phyloP scores from a whole-genome alignment of 1,140 invertebrate genomes.

The Danaus melanippus region DNA sequence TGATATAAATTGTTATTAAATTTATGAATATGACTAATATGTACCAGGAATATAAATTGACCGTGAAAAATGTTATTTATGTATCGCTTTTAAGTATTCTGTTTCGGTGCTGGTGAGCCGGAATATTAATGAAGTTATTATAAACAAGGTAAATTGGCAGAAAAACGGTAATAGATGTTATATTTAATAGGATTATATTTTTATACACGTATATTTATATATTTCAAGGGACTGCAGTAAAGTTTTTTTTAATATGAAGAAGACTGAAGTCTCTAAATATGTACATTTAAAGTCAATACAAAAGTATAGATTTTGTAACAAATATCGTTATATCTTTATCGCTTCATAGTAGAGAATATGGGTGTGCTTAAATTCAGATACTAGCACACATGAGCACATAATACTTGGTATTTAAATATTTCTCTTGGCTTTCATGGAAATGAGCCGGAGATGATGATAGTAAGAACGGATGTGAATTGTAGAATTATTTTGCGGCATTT shows the following conservation, averaged over 20 bases:
- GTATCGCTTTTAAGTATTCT: conserved; percentile 17
- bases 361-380: no score
- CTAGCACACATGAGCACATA: no score
- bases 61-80: conserved; percentile 16
- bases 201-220: conserved; percentile 3
- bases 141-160: conserved; percentile 19
- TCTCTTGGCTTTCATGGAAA: conserved; percentile 13
- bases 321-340: no score
- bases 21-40: not conserved
- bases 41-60: conserved; percentile 11
- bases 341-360: no score
- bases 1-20: no score
- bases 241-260: no score
- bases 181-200: conserved; percentile 13
- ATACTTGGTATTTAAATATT: conserved; percentile 4
- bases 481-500: conserved; percentile 11
- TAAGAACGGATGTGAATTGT: conserved; percentile 9
- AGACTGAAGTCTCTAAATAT: no score
- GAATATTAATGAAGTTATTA: conserved; percentile 25
- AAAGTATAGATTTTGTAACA: no score
- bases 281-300: no score
- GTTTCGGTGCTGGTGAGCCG: conserved; percentile 14
- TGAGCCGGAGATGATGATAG: conserved; percentile 13
- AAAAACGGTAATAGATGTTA: conserved; percentile 13
- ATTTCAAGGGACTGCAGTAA: no score